Conservation (phyloP, 2,797 vertebrate species). For the Phoxinus dragarum region DNA sequence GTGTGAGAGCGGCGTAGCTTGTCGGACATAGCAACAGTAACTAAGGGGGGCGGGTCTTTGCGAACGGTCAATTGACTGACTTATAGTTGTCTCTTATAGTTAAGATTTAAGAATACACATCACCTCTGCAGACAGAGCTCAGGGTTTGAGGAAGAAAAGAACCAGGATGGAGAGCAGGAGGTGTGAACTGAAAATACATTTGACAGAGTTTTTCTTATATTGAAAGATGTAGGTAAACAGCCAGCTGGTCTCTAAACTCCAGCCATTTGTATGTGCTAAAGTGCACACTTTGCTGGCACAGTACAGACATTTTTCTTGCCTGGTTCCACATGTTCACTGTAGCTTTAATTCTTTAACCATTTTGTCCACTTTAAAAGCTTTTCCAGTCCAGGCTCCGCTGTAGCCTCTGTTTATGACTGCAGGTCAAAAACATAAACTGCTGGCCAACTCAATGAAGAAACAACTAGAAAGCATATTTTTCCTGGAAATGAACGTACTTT, state of each 20-base stretch:
- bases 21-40: no score
- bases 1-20: no score
- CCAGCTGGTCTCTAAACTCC: background rate
- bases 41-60: no score
- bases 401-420: background rate
- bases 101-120: background rate
- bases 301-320: background rate
- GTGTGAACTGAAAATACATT: slow-evolving; percentile 18
- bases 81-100: background rate
- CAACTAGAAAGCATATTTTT: background rate
- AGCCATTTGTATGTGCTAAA: background rate
- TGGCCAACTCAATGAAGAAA: background rate
- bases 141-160: slow-evolving; percentile 5
- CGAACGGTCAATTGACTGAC: background rate
- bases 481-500: background rate
- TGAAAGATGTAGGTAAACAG: background rate
- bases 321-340: background rate
- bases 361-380: background rate
- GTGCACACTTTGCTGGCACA: background rate
- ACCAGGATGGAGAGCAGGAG: background rate
- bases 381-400: background rate
- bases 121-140: background rate
- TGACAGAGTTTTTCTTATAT: background rate
- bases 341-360: background rate
- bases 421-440: background rate